These are phyloP conservation scores for Aleiodes alternator DNA, from an alignment of 2,888 invertebrate species.

Conservation along the genomic window DNA sequence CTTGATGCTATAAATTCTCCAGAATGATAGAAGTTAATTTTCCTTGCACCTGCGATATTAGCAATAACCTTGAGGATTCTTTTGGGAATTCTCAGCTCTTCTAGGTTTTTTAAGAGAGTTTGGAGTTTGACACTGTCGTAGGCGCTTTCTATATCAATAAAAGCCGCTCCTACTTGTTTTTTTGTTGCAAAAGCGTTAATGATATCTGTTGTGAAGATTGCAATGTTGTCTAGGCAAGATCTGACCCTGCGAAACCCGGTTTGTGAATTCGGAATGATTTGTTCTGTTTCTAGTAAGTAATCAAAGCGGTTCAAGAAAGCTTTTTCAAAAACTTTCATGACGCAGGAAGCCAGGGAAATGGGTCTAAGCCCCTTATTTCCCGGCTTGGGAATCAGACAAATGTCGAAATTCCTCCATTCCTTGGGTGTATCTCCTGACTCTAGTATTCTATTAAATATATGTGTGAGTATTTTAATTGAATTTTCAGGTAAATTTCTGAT, in stretches of 20 bases:
- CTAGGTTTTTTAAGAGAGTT: constrained; percentile 15
- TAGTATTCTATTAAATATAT: constrained; percentile 38
- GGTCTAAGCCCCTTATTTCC: constrained; percentile 33
- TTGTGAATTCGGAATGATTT: too few species aligned
- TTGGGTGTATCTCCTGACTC: constrained; percentile 34
- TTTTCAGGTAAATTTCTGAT: constrained; percentile 38
- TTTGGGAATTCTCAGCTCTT: constrained; percentile 26
- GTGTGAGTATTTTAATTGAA: constrained; percentile 6
- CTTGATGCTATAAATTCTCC: constrained; percentile 7
- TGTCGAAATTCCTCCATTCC: constrained; percentile 32
- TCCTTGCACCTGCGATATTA: not conserved
- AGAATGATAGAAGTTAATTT: constrained; percentile 28
- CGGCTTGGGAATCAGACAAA: constrained; percentile 41
- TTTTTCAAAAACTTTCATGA: constrained; percentile 43
- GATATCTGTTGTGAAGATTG: constrained; percentile 38
- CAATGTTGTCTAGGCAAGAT: constrained; percentile 43
- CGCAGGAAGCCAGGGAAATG: constrained; percentile 28
- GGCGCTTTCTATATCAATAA: constrained; percentile 49
- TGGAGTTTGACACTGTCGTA: constrained; percentile 40
- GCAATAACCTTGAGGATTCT: constrained; percentile 25
- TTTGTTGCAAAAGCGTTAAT: constrained; percentile 35
- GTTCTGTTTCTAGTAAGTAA: too few species aligned
- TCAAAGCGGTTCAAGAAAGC: constrained; percentile 39
- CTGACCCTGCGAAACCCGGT: constrained; percentile 44
- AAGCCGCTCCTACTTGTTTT: constrained; percentile 21